A percentile compares a stretch with the other conserved stretches of the same genome.
phyloP scores from a whole-genome alignment of 2,113 vertebrate species.

The Tamias sibiricus region DNA sequence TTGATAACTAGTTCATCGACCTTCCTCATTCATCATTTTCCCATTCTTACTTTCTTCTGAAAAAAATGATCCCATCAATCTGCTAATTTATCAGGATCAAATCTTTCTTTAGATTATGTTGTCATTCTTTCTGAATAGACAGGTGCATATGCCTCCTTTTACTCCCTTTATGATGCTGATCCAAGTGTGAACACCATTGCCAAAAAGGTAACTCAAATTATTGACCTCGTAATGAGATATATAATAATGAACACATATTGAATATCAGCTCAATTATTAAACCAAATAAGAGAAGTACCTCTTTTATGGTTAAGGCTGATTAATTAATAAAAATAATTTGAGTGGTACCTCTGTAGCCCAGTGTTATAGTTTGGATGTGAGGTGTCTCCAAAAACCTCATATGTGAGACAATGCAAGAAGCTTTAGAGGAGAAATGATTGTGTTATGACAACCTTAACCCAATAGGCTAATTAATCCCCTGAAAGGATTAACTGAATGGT shows the following conservation, averaged over 20 bases:
- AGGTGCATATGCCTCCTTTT: not conserved
- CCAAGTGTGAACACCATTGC: not conserved
- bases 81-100: not conserved
- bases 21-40: not conserved
- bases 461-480: too few species aligned
- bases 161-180: not conserved
- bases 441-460: too few species aligned
- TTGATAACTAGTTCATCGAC: not conserved
- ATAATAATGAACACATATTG: not conserved
- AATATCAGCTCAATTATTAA: not conserved
- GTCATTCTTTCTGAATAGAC: not conserved
- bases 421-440: too few species aligned
- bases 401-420: too few species aligned
- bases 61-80: not conserved
- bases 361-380: too few species aligned
- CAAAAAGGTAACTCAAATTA: not conserved
- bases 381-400: too few species aligned
- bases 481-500: too few species aligned
- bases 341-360: not conserved
- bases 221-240: not conserved
- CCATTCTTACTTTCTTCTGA: not conserved
- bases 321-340: not conserved
- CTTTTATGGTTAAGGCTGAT: not conserved
- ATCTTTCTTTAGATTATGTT: not conserved
- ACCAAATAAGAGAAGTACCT: not conserved